These are phyloP conservation scores for Ptychochromis oligacanthus DNA, from an alignment of 2,113 vertebrate species.

Conservation along the genomic window DNA sequence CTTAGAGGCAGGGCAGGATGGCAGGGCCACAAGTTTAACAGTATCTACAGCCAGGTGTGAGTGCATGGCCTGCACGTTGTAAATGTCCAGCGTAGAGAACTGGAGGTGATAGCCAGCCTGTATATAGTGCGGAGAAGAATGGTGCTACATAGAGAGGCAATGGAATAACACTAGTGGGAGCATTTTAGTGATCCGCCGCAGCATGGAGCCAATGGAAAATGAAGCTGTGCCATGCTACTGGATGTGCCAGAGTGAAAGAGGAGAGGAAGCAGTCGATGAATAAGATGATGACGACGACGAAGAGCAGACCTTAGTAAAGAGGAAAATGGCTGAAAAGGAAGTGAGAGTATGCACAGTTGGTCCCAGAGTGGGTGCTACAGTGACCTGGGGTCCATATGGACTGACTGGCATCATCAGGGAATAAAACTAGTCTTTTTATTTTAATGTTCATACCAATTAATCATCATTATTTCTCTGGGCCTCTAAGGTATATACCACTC, in stretches of 20 bases:
- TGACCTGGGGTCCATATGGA: not conserved
- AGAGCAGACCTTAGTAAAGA: not conserved
- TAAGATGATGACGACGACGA: not conserved
- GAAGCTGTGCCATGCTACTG: slow-evolving; percentile 18
- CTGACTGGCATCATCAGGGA: not conserved
- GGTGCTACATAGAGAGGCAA: slow-evolving; percentile 12
- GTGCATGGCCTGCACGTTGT: slow-evolving; percentile 31
- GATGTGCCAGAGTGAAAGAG: slow-evolving; percentile 12
- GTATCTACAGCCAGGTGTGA: slow-evolving; percentile 51
- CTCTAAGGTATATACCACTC: not conserved
- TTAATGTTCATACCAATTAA: not conserved
- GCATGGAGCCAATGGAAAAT: slow-evolving; percentile 42
- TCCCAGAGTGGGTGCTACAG: not conserved
- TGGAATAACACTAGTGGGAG: slow-evolving; percentile 37
- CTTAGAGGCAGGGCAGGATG: slow-evolving; percentile 5
- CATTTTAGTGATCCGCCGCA: not conserved
- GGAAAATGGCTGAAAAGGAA: not conserved
- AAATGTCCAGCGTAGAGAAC: slow-evolving; percentile 26
- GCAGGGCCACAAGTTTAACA: slow-evolving; percentile 45
- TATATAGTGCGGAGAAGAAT: slow-evolving; percentile 30
- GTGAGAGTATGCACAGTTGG: not conserved
- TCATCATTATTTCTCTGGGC: not conserved
- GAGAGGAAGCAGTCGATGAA: not conserved
- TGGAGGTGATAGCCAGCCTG: slow-evolving; percentile 33
- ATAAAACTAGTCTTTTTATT: not conserved